These are phyloP conservation scores for Clarias fuscus DNA, from an alignment of 2,797 vertebrate genomes.

Conservation along the genomic window DNA sequence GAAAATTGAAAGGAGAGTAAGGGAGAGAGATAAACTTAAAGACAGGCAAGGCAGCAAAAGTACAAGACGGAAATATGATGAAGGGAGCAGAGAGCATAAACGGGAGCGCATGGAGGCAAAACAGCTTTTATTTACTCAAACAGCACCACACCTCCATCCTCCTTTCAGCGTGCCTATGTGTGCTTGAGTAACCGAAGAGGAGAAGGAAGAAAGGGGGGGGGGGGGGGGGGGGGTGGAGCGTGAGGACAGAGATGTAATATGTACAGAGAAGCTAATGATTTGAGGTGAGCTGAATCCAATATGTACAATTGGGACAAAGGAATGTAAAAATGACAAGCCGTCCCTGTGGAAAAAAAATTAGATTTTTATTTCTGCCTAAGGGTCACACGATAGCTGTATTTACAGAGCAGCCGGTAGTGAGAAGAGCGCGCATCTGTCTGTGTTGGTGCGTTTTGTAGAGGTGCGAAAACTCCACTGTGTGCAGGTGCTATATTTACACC, in stretches of 20 bases:
- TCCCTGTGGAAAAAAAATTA: background rate
- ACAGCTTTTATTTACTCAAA: conserved; percentile 29
- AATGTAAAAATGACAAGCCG: conserved; percentile 1
- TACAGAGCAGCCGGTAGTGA: background rate
- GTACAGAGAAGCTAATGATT: conserved; percentile 43
- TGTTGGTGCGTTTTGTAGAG: conserved; percentile 23
- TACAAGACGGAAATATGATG: background rate
- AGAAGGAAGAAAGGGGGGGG: background rate
- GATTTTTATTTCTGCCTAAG: background rate
- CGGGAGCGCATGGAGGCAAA: conserved; percentile 9
- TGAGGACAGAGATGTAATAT: conserved; percentile 27
- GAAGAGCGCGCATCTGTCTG: conserved; percentile 22
- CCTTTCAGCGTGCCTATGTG: conserved; percentile 38
- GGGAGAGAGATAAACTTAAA: conserved; percentile 7
- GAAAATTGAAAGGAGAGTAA: background rate
- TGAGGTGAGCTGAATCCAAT: conserved; percentile 43
- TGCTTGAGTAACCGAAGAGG: conserved; percentile 22
- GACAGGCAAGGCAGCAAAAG: background rate
- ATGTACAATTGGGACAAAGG: background rate
- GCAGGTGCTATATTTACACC: conserved; percentile 49
- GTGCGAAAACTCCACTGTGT: conserved; percentile 30
- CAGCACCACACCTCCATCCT: conserved; percentile 31
- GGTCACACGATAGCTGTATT: conserved; percentile 32
- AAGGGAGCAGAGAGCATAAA: conserved; percentile 24
- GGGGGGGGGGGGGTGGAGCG: background rate